These are phyloP conservation scores for Podarcis muralis DNA, from an alignment of 2,113 vertebrate species.

Conservation along the genomic window DNA sequence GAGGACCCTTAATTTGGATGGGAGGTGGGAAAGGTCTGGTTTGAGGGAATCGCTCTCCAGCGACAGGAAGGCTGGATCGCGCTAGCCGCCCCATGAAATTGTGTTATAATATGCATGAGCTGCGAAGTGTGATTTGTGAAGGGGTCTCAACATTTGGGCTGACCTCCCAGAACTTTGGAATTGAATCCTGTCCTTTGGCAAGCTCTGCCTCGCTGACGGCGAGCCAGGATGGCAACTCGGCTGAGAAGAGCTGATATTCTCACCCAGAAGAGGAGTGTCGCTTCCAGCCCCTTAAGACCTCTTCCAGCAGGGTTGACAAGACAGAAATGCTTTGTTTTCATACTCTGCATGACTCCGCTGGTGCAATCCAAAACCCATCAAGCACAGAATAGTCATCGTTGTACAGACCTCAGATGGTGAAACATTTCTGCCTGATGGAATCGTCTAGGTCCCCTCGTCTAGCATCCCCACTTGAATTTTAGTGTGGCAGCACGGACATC, in stretches of 20 bases:
- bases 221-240: neutral
- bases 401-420: neutral
- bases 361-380: neutral
- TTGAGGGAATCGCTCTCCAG: neutral
- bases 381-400: neutral
- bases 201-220: neutral
- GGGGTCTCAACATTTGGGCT: slow-evolving; percentile 9
- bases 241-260: neutral
- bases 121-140: slow-evolving; percentile 2
- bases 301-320: neutral
- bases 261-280: neutral
- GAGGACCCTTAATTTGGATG: neutral
- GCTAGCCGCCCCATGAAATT: slow-evolving; percentile 21
- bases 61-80: neutral
- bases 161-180: neutral
- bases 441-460: neutral
- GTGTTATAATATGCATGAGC: neutral
- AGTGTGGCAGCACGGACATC: neutral
- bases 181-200: neutral
- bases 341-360: neutral
- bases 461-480: neutral
- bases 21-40: neutral
- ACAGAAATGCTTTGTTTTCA: neutral
- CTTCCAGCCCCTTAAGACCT: neutral
- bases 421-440: neutral